Evolutionary conservation across 2,113 vertebrate species (phyloP), one percentile per base, ranked within the genome.

Genomic region (Pterocles gutturalis): DNA sequence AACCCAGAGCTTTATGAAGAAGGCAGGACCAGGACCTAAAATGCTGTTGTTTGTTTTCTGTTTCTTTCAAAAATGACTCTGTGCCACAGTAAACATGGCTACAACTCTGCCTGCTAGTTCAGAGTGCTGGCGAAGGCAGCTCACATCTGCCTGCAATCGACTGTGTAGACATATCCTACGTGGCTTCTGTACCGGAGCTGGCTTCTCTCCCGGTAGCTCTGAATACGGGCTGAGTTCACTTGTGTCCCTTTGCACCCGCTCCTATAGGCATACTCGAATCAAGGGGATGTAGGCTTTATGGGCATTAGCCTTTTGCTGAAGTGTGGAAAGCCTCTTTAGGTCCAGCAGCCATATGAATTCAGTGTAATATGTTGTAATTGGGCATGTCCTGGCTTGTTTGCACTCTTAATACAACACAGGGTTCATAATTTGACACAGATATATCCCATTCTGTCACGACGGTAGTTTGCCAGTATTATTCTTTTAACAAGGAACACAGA

Each of bases 351-450:
- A 29, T 84, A 60, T 24, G 72, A 94, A 58, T 79, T 83, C 65
- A 53, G 45, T 54, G n/a, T 94, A 97, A 95, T 96, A 61, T 21
- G 69, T 89, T 95, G 92, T 95, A 96, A 97, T 95, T 95, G 73
- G 80, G 90, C 92, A 97, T 95, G 92, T 95, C 91, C 76, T 87
- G 72, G 38, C 80, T 95, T 96, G 95, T 96, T 95, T 94, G 91
- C 89, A 87, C 86, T 89, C 65, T 49, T 94, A 91, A 93, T 82
- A 49, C 86, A 96, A 92, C 65, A 91, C 53, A 92, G 89, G 16
- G 53, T 95, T 93, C 65, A 64, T 93, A 97, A 97, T 95, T 96
- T 96, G 94, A 95, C 89, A 79, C 97, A 97, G 96, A 92, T 95
- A 93, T 26, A 93, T 78, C 90, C 80, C 83, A 53, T 87, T 96